Evolutionary conservation across 2,797 vertebrate species (phyloP).

Genomic region (Melanotaenia boesemani): DNA sequence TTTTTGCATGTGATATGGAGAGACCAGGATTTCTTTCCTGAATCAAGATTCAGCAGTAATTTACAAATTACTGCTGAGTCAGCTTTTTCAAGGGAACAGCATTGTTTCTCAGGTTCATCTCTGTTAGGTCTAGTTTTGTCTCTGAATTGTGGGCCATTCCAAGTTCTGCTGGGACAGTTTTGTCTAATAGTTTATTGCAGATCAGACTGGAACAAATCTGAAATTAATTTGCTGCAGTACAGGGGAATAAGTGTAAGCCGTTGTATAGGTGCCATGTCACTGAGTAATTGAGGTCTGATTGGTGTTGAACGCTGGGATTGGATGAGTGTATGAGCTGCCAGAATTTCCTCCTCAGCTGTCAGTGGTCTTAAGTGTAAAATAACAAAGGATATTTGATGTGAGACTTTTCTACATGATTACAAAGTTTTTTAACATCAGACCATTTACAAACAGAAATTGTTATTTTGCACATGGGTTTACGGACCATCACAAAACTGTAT

Average conservation of each 20-base stretch:
- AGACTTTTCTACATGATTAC: slow-evolving; percentile 34
- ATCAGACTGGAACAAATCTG: slow-evolving; percentile 29
- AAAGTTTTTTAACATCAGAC: slow-evolving; percentile 12
- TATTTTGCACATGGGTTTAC: not conserved
- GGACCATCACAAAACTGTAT: not conserved
- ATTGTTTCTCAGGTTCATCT: slow-evolving; percentile 22
- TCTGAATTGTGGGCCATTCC: slow-evolving; percentile 7
- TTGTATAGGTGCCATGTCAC: slow-evolving; percentile 32
- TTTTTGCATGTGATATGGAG: slow-evolving; percentile 11
- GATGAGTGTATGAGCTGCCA: slow-evolving; percentile 52
- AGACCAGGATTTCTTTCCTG: not conserved
- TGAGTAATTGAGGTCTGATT: slow-evolving; percentile 64
- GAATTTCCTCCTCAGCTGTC: slow-evolving; percentile 49
- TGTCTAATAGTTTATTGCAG: slow-evolving; percentile 18
- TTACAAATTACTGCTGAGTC: slow-evolving; percentile 26
- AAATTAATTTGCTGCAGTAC: slow-evolving; percentile 53
- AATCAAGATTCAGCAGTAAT: too few species aligned
- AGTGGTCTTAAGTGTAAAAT: slow-evolving; percentile 27
- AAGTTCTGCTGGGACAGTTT: slow-evolving; percentile 5
- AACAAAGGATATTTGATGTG: slow-evolving; percentile 45
- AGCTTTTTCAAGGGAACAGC: slow-evolving; percentile 23
- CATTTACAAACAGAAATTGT: not conserved
- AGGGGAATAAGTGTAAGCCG: slow-evolving; percentile 23
- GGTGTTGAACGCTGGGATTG: slow-evolving; percentile 37
- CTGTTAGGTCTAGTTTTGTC: slow-evolving; percentile 17